phyloP scores from a whole-genome alignment of 2,113 vertebrate species.

The Felis catus region F.catus_Fca126_mat1.0 CM031413.1:136185001-136185500 shows the following conservation, averaged over 20 bases:
- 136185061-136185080: background rate
- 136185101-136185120: background rate
- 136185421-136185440: background rate
- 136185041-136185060: background rate
- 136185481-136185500: background rate
- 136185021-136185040: slow-evolving; percentile 4
- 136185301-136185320: background rate
- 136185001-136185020: background rate
- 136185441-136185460: background rate
- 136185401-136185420: background rate
- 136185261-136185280: background rate
- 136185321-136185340: background rate
- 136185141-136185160: background rate
- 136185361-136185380: background rate
- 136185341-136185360: background rate
- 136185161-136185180: background rate
- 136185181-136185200: background rate
- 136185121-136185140: background rate
- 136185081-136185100: background rate
- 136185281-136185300: background rate
- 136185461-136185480: background rate
- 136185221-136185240: background rate
- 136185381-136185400: background rate
- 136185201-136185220: background rate
- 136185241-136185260: background rate